These are phyloP conservation scores for Nysson spinosus DNA, from an alignment of 2,888 invertebrate species.

Conservation along the genomic window DNA sequence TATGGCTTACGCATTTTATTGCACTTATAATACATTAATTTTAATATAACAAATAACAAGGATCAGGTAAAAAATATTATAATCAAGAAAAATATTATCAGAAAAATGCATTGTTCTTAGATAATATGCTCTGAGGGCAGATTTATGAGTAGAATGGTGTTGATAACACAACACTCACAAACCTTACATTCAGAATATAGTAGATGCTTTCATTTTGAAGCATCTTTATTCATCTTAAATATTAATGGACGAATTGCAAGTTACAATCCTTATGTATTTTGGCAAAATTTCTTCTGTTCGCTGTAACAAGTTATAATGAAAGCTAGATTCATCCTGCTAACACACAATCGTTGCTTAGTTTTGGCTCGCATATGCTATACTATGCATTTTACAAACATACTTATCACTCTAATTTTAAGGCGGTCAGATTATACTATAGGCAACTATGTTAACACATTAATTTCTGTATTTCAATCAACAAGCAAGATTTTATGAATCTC, in stretches of 20 bases:
- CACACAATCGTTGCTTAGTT: slow-evolving; percentile 36
- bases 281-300: slow-evolving; percentile 26
- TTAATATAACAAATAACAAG: slow-evolving; percentile 55
- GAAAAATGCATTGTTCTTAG: slow-evolving; percentile 44
- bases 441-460: slow-evolving; percentile 29
- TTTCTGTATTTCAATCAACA: slow-evolving; percentile 20
- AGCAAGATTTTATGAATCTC: slow-evolving; percentile 19
- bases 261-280: slow-evolving; percentile 36
- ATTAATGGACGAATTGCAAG: slow-evolving; percentile 60
- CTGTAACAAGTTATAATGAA: slow-evolving; percentile 54
- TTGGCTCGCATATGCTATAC: slow-evolving; percentile 37
- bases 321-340: slow-evolving; percentile 45
- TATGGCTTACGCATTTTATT: slow-evolving; percentile 42
- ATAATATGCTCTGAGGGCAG: slow-evolving; percentile 30
- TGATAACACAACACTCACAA: slow-evolving; percentile 8
- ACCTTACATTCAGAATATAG: slow-evolving; percentile 22
- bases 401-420: slow-evolving; percentile 57
- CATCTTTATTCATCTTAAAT: slow-evolving; percentile 38
- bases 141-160: slow-evolving; percentile 7
- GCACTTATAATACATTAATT: slow-evolving; percentile 41
- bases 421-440: slow-evolving; percentile 47
- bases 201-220: slow-evolving; percentile 11
- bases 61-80: slow-evolving; percentile 52
- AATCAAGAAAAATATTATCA: slow-evolving; percentile 46
- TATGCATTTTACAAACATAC: slow-evolving; percentile 54